Evolutionary conservation across 2,888 invertebrate species (phyloP), one percentile per base, ranked within the genome.

Genomic region (Chrysolina americana): DNA sequence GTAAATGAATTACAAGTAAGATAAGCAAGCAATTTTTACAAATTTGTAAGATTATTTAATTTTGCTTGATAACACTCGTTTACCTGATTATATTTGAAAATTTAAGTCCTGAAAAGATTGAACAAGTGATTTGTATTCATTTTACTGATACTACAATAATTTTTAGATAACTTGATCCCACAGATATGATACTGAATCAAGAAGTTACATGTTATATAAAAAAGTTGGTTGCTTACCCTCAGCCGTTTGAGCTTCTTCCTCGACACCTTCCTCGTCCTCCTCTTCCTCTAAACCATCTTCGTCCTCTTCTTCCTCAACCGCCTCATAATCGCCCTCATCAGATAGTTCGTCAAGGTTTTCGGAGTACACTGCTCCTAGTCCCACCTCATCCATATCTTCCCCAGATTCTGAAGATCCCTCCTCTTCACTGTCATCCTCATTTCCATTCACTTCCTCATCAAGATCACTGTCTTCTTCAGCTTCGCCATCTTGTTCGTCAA

Each of bases 381-480:
- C 85, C 9, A 87, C 88, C 73, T 88, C 89, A 44, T 87, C 89
- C 65, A 87, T 90, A 73, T 90, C 89, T 23, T 91, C 92, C 64
- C 91, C 92, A 73, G 92, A 93, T 82, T 77, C 76, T 15, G 76
- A 76, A 6, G 68, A 72, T 23, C 65, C 74, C 10, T 78, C 79
- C 28, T 71, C 76, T 44, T 71, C 91, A 65, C 90, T 92, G 73
- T 91, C 93, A 78, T 92, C 94, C 81, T 94, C 94, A 83, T 94
- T 94, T 79, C 94, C 94, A 85, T 94, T 94, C 4, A 91, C 94
- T 83, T 95, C 96, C 79, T 95, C 95, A 76, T 91, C 92, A 68
- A 93, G 94, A 23, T 94, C 95, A 85, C 93, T 94, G 82, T 94
- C 95, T 79, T 94, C 95, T 79, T 94, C 95, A 53, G 92, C 94